Evolutionary conservation across 2,113 vertebrate genomes (phyloP).

Genomic region (Aldabrachelys gigantea): DNA sequence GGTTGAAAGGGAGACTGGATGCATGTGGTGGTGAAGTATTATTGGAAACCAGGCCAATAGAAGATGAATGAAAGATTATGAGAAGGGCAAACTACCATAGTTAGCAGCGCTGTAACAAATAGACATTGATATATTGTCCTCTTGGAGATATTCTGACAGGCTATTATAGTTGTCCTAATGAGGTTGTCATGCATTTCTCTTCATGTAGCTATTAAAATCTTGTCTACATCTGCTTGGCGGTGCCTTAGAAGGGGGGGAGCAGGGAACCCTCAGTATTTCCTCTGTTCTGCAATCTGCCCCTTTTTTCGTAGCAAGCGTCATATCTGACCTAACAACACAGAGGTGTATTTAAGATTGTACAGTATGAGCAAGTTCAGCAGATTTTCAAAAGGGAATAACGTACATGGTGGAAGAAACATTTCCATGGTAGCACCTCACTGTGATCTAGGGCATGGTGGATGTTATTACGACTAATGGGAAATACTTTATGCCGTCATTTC

Average conservation of each 20-base stretch:
- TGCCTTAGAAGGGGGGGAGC: slow-evolving; percentile 47
- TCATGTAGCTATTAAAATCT: slow-evolving; percentile 82
- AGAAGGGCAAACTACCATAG: slow-evolving; percentile 64
- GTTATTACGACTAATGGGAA: slow-evolving; percentile 59
- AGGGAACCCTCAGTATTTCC: slow-evolving; percentile 28
- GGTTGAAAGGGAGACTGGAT: slow-evolving; percentile 83
- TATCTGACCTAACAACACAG: neutral
- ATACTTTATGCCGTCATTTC: slow-evolving; percentile 31
- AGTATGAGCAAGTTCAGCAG: slow-evolving; percentile 28
- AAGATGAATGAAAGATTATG: slow-evolving; percentile 77
- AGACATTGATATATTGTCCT: slow-evolving; percentile 81
- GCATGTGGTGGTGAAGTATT: slow-evolving; percentile 77
- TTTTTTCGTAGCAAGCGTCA: slow-evolving; percentile 21
- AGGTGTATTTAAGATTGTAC: slow-evolving; percentile 12
- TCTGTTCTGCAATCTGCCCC: slow-evolving; percentile 31
- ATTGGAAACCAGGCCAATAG: slow-evolving; percentile 73
- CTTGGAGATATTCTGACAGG: slow-evolving; percentile 73
- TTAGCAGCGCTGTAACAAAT: slow-evolving; percentile 75
- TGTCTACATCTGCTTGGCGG: slow-evolving; percentile 83
- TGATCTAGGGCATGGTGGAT: slow-evolving; percentile 64
- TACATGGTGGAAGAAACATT: slow-evolving; percentile 40
- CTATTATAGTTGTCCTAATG: slow-evolving; percentile 80
- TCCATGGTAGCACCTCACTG: slow-evolving; percentile 17
- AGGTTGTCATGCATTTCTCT: slow-evolving; percentile 83
- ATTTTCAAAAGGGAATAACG: slow-evolving; percentile 41